Conservation (phyloP, 2,888 invertebrate species). For the Belgica antarctica region DNA sequence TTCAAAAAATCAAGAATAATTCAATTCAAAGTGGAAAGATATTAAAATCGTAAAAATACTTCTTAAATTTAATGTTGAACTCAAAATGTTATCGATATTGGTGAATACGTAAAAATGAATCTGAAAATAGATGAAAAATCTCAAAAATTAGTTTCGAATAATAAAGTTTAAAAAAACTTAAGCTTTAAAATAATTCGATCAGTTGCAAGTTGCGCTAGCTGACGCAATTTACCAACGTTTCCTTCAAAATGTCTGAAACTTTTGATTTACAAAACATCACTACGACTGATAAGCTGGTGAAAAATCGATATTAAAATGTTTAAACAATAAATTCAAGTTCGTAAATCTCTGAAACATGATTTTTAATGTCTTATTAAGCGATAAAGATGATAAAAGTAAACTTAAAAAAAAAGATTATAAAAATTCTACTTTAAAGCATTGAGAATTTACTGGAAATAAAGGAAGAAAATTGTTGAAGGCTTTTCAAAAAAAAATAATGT, state of each 20-base stretch:
- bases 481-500: slow-evolving; percentile 25
- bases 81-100: background rate
- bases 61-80: slow-evolving; percentile 5
- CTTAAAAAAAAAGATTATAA: background rate
- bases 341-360: slow-evolving; percentile 2
- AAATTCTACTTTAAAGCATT: too few species aligned
- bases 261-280: slow-evolving; percentile 9
- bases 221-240: too few species aligned
- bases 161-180: too few species aligned
- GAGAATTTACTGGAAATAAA: background rate
- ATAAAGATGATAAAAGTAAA: too few species aligned
- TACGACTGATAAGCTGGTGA: slow-evolving; percentile 11
- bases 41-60: background rate
- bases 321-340: slow-evolving; percentile 2
- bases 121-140: too few species aligned
- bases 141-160: too few species aligned
- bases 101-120: slow-evolving; percentile 1
- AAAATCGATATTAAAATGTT: slow-evolving; percentile 4
- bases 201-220: too few species aligned
- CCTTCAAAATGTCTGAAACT: background rate
- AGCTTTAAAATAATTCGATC: too few species aligned
- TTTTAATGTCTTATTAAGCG: slow-evolving; percentile 7
- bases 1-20: too few species aligned
- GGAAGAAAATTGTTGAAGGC: slow-evolving; percentile 29
- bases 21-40: too few species aligned